phyloP scores from a whole-genome alignment of 2,797 vertebrate species.

The Avahi laniger region DNA sequence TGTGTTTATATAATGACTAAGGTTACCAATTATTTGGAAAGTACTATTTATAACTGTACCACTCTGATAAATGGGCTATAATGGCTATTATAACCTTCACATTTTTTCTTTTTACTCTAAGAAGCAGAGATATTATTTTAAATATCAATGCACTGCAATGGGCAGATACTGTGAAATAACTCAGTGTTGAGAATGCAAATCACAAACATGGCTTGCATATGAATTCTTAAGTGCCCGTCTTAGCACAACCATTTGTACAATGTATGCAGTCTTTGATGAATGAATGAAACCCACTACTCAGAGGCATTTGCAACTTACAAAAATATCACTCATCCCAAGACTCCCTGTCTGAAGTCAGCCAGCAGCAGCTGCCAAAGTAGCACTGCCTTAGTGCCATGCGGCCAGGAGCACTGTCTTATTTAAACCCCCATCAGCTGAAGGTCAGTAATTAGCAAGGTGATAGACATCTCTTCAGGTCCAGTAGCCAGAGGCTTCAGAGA shows the following conservation, averaged over 20 bases:
- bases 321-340: not conserved
- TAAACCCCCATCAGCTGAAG: not conserved
- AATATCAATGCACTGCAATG: conserved; percentile 40
- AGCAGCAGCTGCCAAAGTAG: not conserved
- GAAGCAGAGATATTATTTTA: conserved; percentile 59
- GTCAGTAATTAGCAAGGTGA: not conserved
- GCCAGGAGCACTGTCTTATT: not conserved
- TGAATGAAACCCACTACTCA: conserved; percentile 67
- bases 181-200: conserved; percentile 58
- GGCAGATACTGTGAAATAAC: conserved; percentile 68
- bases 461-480: not conserved
- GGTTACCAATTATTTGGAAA: conserved; percentile 75
- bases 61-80: conserved; percentile 78
- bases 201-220: conserved; percentile 36
- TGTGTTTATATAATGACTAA: conserved; percentile 69
- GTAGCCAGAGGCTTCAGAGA: not conserved
- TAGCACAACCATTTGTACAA: conserved; percentile 68
- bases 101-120: conserved; percentile 59
- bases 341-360: not conserved
- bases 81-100: conserved; percentile 63
- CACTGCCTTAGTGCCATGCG: not conserved
- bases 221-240: conserved; percentile 62
- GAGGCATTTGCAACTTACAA: not conserved
- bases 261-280: conserved; percentile 52
- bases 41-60: conserved; percentile 72